phyloP scores from a whole-genome alignment of 1,140 invertebrate species.

The Drosophila azteca region DNA sequence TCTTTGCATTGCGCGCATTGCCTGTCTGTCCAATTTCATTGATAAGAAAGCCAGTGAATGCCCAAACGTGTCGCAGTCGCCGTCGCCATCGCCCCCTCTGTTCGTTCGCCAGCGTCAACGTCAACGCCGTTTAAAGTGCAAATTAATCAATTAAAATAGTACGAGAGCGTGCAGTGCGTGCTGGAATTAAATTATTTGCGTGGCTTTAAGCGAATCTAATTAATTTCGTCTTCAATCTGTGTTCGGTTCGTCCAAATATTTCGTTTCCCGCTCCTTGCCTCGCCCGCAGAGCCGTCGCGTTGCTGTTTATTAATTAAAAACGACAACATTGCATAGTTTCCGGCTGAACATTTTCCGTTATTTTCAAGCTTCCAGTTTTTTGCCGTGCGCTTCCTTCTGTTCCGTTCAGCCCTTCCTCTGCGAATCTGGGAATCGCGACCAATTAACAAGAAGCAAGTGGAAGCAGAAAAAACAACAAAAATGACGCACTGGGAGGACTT shows the following conservation, averaged over 20 bases:
- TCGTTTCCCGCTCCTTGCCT: background rate
- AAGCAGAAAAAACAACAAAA: constrained; percentile 22
- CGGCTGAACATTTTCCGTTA: constrained; percentile 42
- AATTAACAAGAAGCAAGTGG: constrained; percentile 26
- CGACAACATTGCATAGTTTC: constrained; percentile 40
- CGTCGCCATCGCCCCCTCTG: constrained; percentile 3
- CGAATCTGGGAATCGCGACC: constrained; percentile 9
- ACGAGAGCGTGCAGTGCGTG: constrained; percentile 13
- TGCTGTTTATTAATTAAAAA: constrained; percentile 37
- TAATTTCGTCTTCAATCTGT: background rate
- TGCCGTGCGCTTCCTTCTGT: constrained; percentile 1
- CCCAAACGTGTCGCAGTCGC: constrained; percentile 22
- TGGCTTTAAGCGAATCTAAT: constrained; percentile 4
- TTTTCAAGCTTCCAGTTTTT: constrained; percentile 27
- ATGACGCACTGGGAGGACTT: constrained; percentile 90
- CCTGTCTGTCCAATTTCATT: constrained; percentile 54
- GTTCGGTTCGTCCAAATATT: background rate
- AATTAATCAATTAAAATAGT: constrained; percentile 54
- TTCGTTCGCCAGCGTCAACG: background rate
- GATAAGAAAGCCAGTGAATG: constrained; percentile 67
- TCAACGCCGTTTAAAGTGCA: constrained; percentile 17
- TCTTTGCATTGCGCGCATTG: constrained; percentile 36
- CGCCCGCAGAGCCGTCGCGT: too few species aligned
- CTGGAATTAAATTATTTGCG: constrained; percentile 40
- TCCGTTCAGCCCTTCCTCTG: background rate